These are phyloP conservation scores for Scartelaos histophorus DNA, from an alignment of 2,113 vertebrate genomes.

Conservation along the genomic window DNA sequence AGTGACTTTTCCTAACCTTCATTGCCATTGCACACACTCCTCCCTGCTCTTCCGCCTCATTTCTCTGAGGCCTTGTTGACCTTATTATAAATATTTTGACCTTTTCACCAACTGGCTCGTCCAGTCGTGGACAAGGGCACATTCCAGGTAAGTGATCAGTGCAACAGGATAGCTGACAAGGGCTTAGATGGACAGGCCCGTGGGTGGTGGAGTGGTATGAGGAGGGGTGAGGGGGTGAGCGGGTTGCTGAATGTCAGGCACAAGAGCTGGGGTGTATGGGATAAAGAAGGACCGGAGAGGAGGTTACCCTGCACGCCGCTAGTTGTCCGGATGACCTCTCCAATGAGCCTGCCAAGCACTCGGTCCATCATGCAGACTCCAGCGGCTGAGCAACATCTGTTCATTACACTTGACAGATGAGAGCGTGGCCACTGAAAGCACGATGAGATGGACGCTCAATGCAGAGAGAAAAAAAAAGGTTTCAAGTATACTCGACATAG, in stretches of 20 bases:
- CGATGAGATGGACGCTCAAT: slow-evolving; percentile 24
- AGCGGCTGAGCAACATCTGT: slow-evolving; percentile 81
- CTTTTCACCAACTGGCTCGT: slow-evolving; percentile 61
- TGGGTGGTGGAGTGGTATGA: slow-evolving; percentile 46
- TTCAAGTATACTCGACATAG: not conserved
- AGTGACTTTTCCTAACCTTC: not conserved
- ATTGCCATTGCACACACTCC: slow-evolving; percentile 18
- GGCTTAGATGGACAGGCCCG: slow-evolving; percentile 61
- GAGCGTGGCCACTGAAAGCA: slow-evolving; percentile 53
- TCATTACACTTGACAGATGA: slow-evolving; percentile 81
- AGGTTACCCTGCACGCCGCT: slow-evolving; percentile 56
- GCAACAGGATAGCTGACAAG: slow-evolving; percentile 71
- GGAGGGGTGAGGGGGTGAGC: slow-evolving; percentile 20
- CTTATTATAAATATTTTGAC: slow-evolving; percentile 72
- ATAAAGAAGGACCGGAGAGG: slow-evolving; percentile 48
- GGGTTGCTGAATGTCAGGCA: slow-evolving; percentile 61
- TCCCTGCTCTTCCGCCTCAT: slow-evolving; percentile 3
- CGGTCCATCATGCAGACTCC: slow-evolving; percentile 76
- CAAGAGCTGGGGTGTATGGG: slow-evolving; percentile 34
- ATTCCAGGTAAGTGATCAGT: slow-evolving; percentile 66
- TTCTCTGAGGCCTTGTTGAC: slow-evolving; percentile 55
- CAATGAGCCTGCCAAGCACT: slow-evolving; percentile 64
- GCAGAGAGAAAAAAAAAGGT: not conserved
- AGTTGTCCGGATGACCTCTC: slow-evolving; percentile 65
- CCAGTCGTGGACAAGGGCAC: slow-evolving; percentile 59